phyloP scores from a whole-genome alignment of 2,888 invertebrate species.

The Euplagia quadripunctaria region DNA sequence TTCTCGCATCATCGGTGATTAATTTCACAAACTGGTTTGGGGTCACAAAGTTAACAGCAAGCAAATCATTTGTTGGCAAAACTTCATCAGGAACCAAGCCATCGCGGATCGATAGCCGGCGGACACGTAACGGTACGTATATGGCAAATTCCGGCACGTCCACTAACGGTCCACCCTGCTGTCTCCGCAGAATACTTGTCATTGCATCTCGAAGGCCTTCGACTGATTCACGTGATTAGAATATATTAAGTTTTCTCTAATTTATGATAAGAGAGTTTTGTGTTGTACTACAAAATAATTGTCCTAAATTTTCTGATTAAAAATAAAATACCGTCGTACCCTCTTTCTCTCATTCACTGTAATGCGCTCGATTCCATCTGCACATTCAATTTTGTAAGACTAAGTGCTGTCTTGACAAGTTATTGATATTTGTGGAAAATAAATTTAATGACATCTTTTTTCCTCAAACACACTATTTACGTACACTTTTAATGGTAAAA shows the following conservation, averaged over 20 bases:
- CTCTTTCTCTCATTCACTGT: no score
- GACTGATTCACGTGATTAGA: conserved; percentile 63
- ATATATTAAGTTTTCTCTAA: conserved; percentile 59
- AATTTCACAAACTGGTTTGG: conserved; percentile 55
- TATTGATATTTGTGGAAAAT: no score
- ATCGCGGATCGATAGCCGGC: conserved; percentile 45
- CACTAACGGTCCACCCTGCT: conserved; percentile 74
- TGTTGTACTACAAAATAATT: no score
- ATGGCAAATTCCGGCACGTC: conserved; percentile 73
- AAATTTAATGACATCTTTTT: no score
- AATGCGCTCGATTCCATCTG: no score
- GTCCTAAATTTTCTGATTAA: no score
- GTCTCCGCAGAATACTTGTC: conserved; percentile 68
- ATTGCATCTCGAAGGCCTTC: conserved; percentile 63
- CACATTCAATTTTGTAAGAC: no score
- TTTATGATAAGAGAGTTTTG: not conserved
- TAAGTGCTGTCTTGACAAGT: no score
- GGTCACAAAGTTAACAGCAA: conserved; percentile 57
- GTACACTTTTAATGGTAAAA: no score
- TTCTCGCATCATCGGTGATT: conserved; percentile 47
- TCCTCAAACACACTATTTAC: no score
- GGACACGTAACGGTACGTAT: conserved; percentile 67
- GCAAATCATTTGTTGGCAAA: conserved; percentile 52
- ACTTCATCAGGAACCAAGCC: conserved; percentile 47
- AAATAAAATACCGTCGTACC: no score